A percentile compares a stretch with the other conserved stretches of the same genome.
These are phyloP conservation scores for Ceraclea dissimilis DNA, from an alignment of 2,888 invertebrate species.

Conservation along the genomic window DNA sequence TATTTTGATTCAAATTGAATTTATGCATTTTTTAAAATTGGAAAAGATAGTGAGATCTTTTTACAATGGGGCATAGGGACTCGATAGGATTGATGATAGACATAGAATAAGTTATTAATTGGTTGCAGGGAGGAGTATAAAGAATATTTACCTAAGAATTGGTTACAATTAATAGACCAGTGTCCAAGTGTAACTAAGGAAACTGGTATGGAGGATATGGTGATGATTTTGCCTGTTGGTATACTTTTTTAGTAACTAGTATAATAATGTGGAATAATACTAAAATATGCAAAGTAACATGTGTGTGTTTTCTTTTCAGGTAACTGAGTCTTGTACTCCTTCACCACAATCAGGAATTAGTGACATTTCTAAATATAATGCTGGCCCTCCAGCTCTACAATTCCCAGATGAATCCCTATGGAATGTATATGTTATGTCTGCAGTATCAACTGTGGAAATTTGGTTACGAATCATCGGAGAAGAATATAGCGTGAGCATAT, in stretches of 20 bases:
- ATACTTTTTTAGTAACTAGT: background rate
- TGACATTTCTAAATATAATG: background rate
- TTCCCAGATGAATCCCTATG: conserved; percentile 46
- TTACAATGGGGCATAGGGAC: too few species aligned
- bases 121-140: conserved; percentile 48
- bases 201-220: conserved; percentile 43
- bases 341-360: too few species aligned
- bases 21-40: too few species aligned
- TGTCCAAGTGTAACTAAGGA: conserved; percentile 50
- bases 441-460: conserved; percentile 54
- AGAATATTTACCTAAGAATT: conserved; percentile 62
- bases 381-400: conserved; percentile 36
- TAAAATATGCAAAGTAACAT: too few species aligned
- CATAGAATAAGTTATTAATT: too few species aligned
- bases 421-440: conserved; percentile 56
- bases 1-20: too few species aligned
- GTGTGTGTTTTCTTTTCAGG: too few species aligned
- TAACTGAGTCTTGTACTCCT: too few species aligned
- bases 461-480: conserved; percentile 61
- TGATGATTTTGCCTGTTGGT: conserved; percentile 39
- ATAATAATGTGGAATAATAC: too few species aligned
- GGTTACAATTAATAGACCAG: conserved; percentile 55
- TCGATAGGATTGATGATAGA: too few species aligned
- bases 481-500: conserved; percentile 52
- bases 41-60: too few species aligned